Base-by-base conservation (phyloP, 2,888 invertebrate genomes). In the Megalurothrips usitatus region DNA sequence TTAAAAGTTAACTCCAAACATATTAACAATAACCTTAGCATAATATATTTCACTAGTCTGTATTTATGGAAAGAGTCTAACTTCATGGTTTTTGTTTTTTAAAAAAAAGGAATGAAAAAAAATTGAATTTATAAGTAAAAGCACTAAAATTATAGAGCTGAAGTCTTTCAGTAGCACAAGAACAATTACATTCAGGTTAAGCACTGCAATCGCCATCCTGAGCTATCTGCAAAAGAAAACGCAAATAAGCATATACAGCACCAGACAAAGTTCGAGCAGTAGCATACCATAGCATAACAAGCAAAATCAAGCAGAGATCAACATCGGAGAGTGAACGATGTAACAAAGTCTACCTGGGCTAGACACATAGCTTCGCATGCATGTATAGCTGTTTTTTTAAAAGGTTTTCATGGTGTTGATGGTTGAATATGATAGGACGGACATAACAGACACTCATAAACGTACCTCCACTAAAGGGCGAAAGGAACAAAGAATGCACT, bases 141-240 rank as follows among this genome's bases (percentile, higher is more conserved):
- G 68, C 68, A 75, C 68, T 75, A 75, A 75, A 75, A 75, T 75
- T 23, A 75, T 26, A 26, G 68, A 23, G n/a, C 26, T 75, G 68
- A 26, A 75, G 68, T 75, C 68, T 75, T 75, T 75, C 23, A 75
- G 26, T 23, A 75, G 68, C 68, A 26, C 68, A 75, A 75, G 23
- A 26, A 75, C 11, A 75, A 75, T 23, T 23, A 75, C 26, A 75
- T 26, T 75, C 4, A 26, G 68, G 26, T 12, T 26, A 23, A 75
- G 23, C 12, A 26, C 68, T 26, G 68, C 68, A 75, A 2, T 75
- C 68, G 26, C 68, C 68, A 75, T 75, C 68, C 11, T 75, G 23
- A 75, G 68, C 68, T 75, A 75, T 75, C 68, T 75, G 68, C 68
- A 75, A 75, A 75, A 75, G 68, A 75, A 75, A 26, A 75, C 9